These are phyloP conservation scores for Papilio dardanus DNA, from an alignment of 1,140 invertebrate species.

Conservation along the genomic window DNA sequence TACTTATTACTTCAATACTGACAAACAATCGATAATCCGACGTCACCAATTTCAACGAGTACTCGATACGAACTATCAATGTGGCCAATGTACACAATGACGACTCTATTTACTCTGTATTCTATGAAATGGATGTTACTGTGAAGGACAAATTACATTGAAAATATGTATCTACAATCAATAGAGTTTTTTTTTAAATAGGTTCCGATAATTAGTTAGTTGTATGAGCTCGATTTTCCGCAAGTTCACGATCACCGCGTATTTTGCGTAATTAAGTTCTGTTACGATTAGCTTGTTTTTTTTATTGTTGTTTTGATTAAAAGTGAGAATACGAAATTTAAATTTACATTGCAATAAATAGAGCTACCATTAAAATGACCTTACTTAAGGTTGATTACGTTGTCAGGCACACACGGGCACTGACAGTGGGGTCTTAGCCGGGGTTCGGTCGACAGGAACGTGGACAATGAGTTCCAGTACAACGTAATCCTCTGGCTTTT, in stretches of 20 bases:
- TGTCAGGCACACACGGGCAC: not conserved
- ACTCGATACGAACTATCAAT: not conserved
- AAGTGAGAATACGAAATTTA: too few relatives aligned
- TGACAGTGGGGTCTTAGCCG: constrained; percentile 6
- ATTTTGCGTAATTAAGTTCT: too few relatives aligned
- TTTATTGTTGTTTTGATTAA: too few relatives aligned
- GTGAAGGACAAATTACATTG: not conserved
- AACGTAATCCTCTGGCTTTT: constrained; percentile 5
- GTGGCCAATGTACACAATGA: not conserved
- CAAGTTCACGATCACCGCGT: too few relatives aligned
- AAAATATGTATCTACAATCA: not conserved
- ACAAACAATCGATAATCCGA: constrained; percentile 2
- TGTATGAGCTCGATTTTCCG: too few relatives aligned
- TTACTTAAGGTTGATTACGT: constrained; percentile 2
- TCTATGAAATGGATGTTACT: not conserved
- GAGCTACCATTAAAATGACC: not conserved
- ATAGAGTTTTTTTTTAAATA: not conserved
- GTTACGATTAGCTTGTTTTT: too few relatives aligned
- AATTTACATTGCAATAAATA: not conserved
- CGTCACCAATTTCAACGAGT: constrained; percentile 1
- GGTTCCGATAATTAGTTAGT: too few relatives aligned
- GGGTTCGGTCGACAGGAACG: not conserved
- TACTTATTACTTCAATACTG: not conserved
- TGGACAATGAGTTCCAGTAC: constrained; percentile 18
- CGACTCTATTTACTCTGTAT: not conserved